Conservation (phyloP, 2,113 vertebrate genomes). For the Kryptolebias marmoratus region DNA sequence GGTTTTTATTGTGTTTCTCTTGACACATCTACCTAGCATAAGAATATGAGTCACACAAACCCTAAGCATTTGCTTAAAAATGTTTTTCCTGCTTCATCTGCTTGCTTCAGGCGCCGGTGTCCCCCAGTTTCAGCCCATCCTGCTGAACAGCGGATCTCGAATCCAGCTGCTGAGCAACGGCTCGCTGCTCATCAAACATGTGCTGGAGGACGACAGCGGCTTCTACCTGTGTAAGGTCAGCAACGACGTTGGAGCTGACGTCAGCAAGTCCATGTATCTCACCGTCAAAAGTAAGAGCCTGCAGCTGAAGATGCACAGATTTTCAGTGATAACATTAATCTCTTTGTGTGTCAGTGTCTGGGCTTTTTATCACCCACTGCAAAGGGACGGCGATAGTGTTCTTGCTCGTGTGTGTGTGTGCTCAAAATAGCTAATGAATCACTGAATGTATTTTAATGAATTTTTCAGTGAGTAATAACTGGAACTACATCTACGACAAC, state of each 20-base stretch:
- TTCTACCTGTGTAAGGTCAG: constrained; percentile 99
- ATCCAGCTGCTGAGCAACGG: constrained; percentile 95
- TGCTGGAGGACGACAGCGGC: constrained; percentile 96
- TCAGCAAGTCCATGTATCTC: constrained; percentile 99
- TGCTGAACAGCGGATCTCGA: constrained; percentile 88
- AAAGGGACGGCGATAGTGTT: too few relatives aligned
- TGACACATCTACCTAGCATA: background rate
- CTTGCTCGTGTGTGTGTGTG: too few relatives aligned
- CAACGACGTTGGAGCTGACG: constrained; percentile 99
- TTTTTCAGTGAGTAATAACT: too few relatives aligned
- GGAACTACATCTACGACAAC: too few relatives aligned
- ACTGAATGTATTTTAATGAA: too few relatives aligned
- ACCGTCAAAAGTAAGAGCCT: constrained; percentile 98
- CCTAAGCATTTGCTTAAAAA: background rate
- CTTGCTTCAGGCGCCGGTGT: constrained; percentile 89
- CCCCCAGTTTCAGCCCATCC: constrained; percentile 97
- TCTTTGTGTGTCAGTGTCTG: constrained; percentile 23
- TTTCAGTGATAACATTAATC: constrained; percentile 1
- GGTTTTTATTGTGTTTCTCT: too few relatives aligned
- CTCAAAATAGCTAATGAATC: too few relatives aligned
- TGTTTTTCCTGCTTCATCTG: too few relatives aligned
- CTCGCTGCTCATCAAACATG: constrained; percentile 95
- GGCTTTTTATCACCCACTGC: background rate
- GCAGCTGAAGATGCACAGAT: constrained; percentile 10
- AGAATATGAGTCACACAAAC: background rate